phyloP scores from a whole-genome alignment of 1,140 invertebrate species.

The Leptinotarsa lineolata region DNA sequence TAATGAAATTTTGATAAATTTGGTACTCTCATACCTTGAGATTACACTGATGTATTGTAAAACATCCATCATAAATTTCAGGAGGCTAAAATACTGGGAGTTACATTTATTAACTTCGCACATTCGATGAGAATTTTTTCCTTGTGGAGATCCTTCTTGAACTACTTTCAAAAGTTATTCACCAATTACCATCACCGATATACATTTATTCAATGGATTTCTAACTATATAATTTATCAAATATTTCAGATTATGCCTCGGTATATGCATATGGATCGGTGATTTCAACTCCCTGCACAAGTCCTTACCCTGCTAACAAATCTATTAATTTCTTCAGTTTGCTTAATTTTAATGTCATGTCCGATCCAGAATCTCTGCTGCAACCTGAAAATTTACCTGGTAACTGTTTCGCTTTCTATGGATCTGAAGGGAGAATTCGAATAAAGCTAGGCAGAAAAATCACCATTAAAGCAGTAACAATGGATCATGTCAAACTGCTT shows the following conservation, averaged over 20 bases:
- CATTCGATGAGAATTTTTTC: too few relatives aligned
- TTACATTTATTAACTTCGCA: too few relatives aligned
- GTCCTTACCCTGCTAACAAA: conserved; percentile 28
- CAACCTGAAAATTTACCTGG: conserved; percentile 36
- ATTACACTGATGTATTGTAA: too few relatives aligned
- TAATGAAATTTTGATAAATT: too few relatives aligned
- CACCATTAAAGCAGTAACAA: conserved; percentile 30
- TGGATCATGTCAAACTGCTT: conserved; percentile 31
- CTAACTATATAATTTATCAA: neutral
- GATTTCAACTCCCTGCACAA: conserved; percentile 33
- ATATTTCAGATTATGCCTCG: conserved; percentile 36
- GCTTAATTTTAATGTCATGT: conserved; percentile 17
- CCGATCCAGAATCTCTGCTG: conserved; percentile 27
- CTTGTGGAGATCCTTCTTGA: too few relatives aligned
- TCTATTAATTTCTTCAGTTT: conserved; percentile 26
- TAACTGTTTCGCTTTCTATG: conserved; percentile 39
- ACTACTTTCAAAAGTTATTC: too few relatives aligned
- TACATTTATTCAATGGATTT: neutral
- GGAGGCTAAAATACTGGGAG: too few relatives aligned
- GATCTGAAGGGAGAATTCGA: conserved; percentile 26
- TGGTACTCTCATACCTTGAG: too few relatives aligned
- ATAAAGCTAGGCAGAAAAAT: conserved; percentile 35
- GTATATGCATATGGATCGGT: conserved; percentile 34
- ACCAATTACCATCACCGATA: too few relatives aligned
- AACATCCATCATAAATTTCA: too few relatives aligned